Evolutionary conservation across 2,797 vertebrate genomes (phyloP), one percentile per base, ranked within the genome.

Genomic region (Cyprinella venusta): DNA sequence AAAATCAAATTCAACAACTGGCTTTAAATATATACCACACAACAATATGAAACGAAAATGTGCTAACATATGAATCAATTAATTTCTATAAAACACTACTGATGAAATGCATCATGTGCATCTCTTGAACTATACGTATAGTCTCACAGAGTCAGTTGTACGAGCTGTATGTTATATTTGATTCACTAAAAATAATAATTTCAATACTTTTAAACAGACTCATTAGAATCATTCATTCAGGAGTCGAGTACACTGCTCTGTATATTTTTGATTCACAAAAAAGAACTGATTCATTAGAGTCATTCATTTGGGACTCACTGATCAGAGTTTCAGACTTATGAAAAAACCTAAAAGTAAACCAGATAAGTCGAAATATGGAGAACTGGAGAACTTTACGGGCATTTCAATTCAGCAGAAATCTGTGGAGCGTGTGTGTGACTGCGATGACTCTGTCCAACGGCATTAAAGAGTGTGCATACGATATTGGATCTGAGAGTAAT

Each of bases 401-500:
- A 52, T 52, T 72, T 19, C 2, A 36, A 50, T 72, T 52, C 26
- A 72, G 70, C 26, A 72, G 70, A 54, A 74, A 21, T 74, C 30
- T 74, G 71, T 54, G 71, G 71, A 74, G 71, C 48, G 30, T 74
- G 30, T 74, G 30, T 54, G 71, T 21, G 48, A 12, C 50, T 54
- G 48, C 19, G 19, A 45, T 36, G 59, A 33, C 61, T 65, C 26
- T 78, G 26, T 50, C 45, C 2, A 24, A 1, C 5, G 1, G 48
- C 64, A 54, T 68, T 79, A 79, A 45, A 36, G 26, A n/a, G 38
- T 80, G n/a, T 61, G 38, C 38, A 33, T 42, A 80, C 2, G 18
- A 59, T 59, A 59, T 76, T 76, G 52, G 50, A 21, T n/a, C 12
- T 36, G 71, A 74, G 71, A 74, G 72, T 59, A 54, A 59, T 16